Evolutionary conservation across 2,797 vertebrate genomes (phyloP).

Genomic region (Artibeus lituratus): DNA sequence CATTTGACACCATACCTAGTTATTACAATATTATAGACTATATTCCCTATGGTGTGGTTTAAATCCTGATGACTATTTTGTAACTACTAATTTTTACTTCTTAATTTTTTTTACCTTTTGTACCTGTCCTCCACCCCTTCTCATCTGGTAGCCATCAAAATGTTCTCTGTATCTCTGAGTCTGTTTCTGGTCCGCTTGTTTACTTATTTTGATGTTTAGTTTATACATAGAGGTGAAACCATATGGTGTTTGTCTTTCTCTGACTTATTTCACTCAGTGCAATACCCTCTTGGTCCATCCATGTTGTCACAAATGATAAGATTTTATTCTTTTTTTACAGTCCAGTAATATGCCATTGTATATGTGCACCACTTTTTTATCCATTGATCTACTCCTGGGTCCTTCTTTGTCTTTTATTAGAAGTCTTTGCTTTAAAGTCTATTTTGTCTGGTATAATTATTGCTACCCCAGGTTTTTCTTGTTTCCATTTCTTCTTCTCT

Average conservation of each 20-base stretch:
- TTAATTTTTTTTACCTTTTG: neutral
- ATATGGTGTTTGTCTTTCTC: neutral
- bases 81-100: neutral
- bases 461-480: neutral
- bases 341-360: neutral
- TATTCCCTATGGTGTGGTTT: neutral
- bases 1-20: neutral
- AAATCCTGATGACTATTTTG: neutral
- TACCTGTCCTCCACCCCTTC: neutral
- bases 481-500: neutral
- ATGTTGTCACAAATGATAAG: neutral
- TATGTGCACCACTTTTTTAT: neutral
- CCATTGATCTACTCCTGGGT: neutral
- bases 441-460: neutral
- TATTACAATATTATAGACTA: neutral
- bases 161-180: neutral
- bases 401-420: neutral
- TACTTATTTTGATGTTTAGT: neutral
- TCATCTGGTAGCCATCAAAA: neutral
- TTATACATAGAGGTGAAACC: neutral
- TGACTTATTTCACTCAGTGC: neutral
- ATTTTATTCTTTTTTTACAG: neutral
- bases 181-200: neutral
- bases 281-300: neutral
- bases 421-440: neutral